Conservation (phyloP, 2,888 invertebrate genomes). For the Clusia tigrina region DNA sequence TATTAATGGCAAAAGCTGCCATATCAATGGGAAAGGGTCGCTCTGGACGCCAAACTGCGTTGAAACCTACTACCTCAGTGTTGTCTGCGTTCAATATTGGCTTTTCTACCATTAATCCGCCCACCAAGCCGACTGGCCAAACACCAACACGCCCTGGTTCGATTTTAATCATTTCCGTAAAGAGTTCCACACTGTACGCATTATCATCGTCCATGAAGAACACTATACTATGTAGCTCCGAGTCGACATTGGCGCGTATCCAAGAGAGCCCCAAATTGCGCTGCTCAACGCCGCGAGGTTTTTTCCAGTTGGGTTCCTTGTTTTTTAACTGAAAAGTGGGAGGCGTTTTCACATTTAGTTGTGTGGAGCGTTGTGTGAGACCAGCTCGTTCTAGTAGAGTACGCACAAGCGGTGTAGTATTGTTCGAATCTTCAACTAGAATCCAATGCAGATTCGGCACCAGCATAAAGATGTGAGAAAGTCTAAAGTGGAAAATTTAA, state of each 20-base stretch:
- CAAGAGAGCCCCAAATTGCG: conserved; percentile 86
- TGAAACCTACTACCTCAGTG: conserved; percentile 68
- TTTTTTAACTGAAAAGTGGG: conserved; percentile 72
- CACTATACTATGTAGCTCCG: conserved; percentile 72
- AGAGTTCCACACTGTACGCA: conserved; percentile 87
- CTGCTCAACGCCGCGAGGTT: conserved; percentile 90
- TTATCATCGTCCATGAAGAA: conserved; percentile 99
- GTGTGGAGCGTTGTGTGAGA: conserved; percentile 67
- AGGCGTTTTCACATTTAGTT: conserved; percentile 76
- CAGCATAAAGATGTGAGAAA: conserved; percentile 86
- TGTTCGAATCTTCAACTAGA: conserved; percentile 84
- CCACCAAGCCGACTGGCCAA: conserved; percentile 96
- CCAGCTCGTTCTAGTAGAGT: conserved; percentile 70
- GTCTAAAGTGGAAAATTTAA: conserved; percentile 65
- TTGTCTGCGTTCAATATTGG: conserved; percentile 77
- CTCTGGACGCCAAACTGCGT: conserved; percentile 87
- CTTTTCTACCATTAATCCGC: conserved; percentile 91
- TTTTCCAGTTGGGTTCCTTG: conserved; percentile 76
- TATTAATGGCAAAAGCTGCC: conserved; percentile 94
- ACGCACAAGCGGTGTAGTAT: conserved; percentile 70
- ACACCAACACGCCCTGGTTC: conserved; percentile 79
- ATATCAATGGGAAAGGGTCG: conserved; percentile 96
- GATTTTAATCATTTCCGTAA: conserved; percentile 87
- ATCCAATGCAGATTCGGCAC: conserved; percentile 93
- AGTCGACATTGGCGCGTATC: conserved; percentile 66